Percentiles rank a stretch among this genome's conserved stretches.
Evolutionary conservation across 2,888 invertebrate genomes (phyloP).

Genomic region (Macaria notata): DNA sequence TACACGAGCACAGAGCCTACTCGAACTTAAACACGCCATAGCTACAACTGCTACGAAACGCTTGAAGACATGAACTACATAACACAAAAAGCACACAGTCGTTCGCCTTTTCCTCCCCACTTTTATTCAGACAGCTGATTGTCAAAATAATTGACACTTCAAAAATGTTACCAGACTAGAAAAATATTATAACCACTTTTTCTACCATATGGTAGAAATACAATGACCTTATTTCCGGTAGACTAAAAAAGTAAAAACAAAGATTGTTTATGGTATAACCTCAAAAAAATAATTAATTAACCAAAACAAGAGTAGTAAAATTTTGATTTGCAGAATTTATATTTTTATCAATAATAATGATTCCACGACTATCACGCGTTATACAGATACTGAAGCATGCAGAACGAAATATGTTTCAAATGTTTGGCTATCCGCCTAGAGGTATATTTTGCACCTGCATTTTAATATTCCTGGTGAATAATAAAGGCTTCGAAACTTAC

Average conservation of each 20-base stretch:
- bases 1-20: conserved; percentile 91
- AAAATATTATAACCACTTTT: conserved; percentile 2
- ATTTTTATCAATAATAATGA: conserved; percentile 40
- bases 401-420: conserved; percentile 57
- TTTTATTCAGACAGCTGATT: conserved; percentile 76
- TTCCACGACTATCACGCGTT: conserved; percentile 51
- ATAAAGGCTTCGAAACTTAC: too few species aligned
- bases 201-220: conserved; percentile 8
- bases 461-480: too few species aligned
- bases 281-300: too few species aligned
- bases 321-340: too few species aligned
- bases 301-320: too few species aligned
- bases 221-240: neutral
- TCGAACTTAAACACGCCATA: conserved; percentile 92
- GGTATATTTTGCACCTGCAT: conserved; percentile 42
- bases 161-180: conserved; percentile 43
- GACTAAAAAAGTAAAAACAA: neutral
- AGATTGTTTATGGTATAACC: neutral
- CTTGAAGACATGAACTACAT: conserved; percentile 80
- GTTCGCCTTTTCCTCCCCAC: conserved; percentile 78
- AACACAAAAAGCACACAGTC: conserved; percentile 65
- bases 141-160: conserved; percentile 60
- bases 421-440: conserved; percentile 65
- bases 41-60: conserved; percentile 88
- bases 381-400: conserved; percentile 52